phyloP scores from a whole-genome alignment of 2,113 vertebrate species.

The Pedionomus torquatus region DNA sequence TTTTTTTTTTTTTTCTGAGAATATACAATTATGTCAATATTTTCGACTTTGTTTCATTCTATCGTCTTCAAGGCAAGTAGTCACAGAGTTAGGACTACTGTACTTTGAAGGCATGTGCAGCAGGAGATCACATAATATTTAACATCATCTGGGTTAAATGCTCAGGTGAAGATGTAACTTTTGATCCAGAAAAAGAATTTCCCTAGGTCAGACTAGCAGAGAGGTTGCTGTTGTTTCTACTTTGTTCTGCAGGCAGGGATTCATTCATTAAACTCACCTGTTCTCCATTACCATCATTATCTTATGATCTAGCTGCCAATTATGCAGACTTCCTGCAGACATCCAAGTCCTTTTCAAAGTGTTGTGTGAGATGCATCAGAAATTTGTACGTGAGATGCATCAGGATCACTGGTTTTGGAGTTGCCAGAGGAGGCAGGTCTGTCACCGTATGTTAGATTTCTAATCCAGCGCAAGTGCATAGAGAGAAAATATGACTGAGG shows the following conservation, averaged over 20 bases:
- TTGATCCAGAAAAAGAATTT: neutral
- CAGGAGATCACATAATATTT: neutral
- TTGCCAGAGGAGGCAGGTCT: neutral
- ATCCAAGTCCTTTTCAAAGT: neutral
- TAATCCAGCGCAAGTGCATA: neutral
- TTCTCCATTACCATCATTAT: neutral
- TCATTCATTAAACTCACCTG: neutral
- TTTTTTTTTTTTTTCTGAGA: neutral
- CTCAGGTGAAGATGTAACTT: neutral
- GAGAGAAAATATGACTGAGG: neutral
- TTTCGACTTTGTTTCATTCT: neutral
- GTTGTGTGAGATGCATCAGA: neutral
- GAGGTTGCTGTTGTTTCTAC: neutral
- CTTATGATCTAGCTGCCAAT: neutral
- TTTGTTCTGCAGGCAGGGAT: neutral
- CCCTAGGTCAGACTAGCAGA: neutral
- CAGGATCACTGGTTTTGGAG: neutral
- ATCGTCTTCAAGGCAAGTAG: neutral
- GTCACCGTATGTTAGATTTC: neutral
- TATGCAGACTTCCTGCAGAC: neutral
- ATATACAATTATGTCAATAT: neutral
- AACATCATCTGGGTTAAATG: neutral
- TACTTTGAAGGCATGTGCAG: neutral
- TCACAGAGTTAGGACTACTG: neutral
- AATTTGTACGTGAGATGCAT: neutral